A percentile compares a stretch with the other conserved stretches of the same genome.
These are phyloP conservation scores for Pterois miles DNA, from an alignment of 2,797 vertebrate species.

Conservation along the genomic window DNA sequence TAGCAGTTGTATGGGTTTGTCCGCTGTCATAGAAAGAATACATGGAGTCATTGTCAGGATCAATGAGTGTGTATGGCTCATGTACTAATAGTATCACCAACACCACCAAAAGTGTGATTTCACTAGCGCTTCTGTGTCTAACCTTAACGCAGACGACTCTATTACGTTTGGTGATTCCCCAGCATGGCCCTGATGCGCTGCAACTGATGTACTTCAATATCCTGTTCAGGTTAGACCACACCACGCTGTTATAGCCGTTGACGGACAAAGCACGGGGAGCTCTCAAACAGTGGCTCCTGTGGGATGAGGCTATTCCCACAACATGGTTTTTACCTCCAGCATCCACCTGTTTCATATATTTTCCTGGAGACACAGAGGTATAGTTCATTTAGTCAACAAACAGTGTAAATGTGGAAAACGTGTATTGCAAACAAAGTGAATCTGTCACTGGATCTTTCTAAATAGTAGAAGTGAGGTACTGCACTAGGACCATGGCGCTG, in stretches of 20 bases:
- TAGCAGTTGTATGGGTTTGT: rapidly evolving
- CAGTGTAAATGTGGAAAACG: too few relatives aligned
- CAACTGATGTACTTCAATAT: too few relatives aligned
- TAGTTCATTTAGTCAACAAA: background rate
- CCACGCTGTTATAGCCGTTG: rapidly evolving
- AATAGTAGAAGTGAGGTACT: background rate
- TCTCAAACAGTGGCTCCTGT: background rate
- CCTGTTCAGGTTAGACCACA: too few relatives aligned
- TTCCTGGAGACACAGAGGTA: background rate
- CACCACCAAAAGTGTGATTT: background rate
- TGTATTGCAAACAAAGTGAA: too few relatives aligned
- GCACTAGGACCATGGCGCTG: background rate
- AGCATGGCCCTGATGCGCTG: background rate
- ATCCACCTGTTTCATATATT: rapidly evolving
- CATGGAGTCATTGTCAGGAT: background rate
- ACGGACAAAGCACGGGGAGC: rapidly evolving
- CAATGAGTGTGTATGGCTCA: background rate
- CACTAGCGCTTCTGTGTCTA: background rate
- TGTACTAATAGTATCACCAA: background rate
- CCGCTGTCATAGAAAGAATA: background rate
- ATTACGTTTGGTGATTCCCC: background rate
- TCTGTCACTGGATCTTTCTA: background rate
- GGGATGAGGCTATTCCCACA: background rate
- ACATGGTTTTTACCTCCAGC: background rate
- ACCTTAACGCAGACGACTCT: background rate